These are phyloP conservation scores for Indicator indicator DNA, from an alignment of 2,113 vertebrate species.

Conservation along the genomic window DNA sequence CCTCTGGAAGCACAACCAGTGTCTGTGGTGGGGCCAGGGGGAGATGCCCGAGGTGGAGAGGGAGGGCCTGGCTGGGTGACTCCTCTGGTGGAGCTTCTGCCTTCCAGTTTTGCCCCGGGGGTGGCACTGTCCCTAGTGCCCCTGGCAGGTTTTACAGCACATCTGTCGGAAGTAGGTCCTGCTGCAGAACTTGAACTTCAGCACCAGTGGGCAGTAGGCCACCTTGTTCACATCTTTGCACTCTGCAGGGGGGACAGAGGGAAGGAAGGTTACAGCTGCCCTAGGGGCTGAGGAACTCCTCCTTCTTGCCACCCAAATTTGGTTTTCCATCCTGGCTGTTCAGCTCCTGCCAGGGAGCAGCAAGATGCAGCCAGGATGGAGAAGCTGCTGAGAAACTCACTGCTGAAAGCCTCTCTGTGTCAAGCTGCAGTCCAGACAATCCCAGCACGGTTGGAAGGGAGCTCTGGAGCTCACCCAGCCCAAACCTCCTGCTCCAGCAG, in stretches of 20 bases:
- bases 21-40: neutral
- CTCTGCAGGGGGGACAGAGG: constrained; percentile 76
- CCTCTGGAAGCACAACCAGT: neutral
- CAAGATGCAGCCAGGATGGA: rapidly evolving
- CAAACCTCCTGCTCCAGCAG: neutral
- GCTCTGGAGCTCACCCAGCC: neutral
- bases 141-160: constrained; percentile 99
- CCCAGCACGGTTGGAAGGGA: neutral
- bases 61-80: neutral
- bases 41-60: neutral
- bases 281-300: rapidly evolving
- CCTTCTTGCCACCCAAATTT: neutral
- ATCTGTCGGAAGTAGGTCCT: constrained; percentile 98
- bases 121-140: constrained; percentile 83
- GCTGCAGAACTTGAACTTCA: constrained; percentile 99
- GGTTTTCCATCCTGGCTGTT: neutral
- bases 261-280: neutral
- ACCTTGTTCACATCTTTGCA: constrained; percentile 99
- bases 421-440: neutral
- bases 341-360: neutral
- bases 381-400: neutral
- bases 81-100: neutral
- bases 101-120: constrained; percentile 56
- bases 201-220: constrained; percentile 98
- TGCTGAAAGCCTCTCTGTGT: neutral